Evolutionary conservation across 1,140 invertebrate species (phyloP).

Genomic region (Trichonephila clavata): DNA sequence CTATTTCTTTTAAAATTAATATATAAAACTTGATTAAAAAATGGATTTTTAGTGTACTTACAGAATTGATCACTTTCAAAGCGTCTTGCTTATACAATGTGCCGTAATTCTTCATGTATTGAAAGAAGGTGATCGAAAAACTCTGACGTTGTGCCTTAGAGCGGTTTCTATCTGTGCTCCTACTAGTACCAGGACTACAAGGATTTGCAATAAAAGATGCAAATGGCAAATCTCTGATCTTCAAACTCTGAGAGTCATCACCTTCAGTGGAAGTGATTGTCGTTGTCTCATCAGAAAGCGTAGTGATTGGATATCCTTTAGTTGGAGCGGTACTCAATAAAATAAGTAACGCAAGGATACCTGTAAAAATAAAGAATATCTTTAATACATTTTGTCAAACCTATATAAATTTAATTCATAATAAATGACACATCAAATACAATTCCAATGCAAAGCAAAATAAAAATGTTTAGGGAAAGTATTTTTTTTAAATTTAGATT

Average conservation of each 20-base stretch:
- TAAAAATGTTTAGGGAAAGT: no score
- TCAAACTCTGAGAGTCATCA: background rate
- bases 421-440: no score
- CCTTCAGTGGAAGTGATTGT: background rate
- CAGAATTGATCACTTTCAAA: background rate
- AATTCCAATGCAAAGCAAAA: no score
- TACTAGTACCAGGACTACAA: conserved; percentile 33
- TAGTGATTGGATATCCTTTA: conserved; percentile 1
- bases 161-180: background rate
- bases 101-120: conserved; percentile 16
- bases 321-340: background rate
- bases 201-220: conserved; percentile 18
- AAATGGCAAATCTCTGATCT: conserved; percentile 30
- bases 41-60: background rate
- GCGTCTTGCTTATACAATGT: conserved; percentile 35
- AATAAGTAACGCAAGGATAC: conserved; percentile 42
- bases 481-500: no score
- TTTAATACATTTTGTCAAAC: no score
- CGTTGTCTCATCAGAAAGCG: background rate
- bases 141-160: background rate
- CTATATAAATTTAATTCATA: no score
- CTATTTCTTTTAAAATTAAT: no score
- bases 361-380: background rate
- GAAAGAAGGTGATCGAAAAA: background rate
- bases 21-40: no score